Percentiles rank a stretch among this genome's conserved stretches.
Evolutionary conservation across 2,888 invertebrate species (phyloP).

Genomic region (Lasioglossum oenotherae): DNA sequence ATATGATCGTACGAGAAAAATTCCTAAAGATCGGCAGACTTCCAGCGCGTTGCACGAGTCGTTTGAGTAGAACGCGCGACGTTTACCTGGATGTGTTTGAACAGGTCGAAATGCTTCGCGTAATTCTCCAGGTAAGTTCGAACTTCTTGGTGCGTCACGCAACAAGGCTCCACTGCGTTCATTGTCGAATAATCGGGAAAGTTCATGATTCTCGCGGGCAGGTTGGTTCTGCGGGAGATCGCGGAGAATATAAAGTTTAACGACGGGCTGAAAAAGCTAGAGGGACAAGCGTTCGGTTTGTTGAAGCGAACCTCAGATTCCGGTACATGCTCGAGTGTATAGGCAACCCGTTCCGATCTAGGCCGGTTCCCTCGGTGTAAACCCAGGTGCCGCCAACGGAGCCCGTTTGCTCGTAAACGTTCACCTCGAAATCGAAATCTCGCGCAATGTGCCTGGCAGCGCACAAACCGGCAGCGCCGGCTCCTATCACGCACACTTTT

Average conservation of each 20-base stretch:
- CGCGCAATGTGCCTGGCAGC: slow-evolving; percentile 87
- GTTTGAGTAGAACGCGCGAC: not conserved
- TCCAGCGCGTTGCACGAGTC: not conserved
- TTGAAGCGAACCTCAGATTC: slow-evolving; percentile 86
- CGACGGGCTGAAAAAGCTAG: not conserved
- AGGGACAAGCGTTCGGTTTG: not conserved
- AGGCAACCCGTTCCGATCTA: slow-evolving; percentile 88
- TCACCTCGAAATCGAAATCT: slow-evolving; percentile 85
- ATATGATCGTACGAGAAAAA: not conserved
- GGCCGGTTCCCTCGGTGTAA: slow-evolving; percentile 88
- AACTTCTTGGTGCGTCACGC: slow-evolving; percentile 88
- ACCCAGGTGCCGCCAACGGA: slow-evolving; percentile 93
- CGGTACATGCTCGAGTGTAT: slow-evolving; percentile 93
- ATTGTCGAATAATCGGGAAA: slow-evolving; percentile 90
- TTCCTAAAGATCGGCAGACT: not conserved
- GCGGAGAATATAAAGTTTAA: not conserved
- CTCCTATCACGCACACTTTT: slow-evolving; percentile 89
- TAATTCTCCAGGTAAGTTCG: slow-evolving; percentile 89
- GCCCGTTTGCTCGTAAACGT: slow-evolving; percentile 89
- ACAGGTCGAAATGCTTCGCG: slow-evolving; percentile 87
- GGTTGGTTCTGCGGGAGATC: slow-evolving; percentile 88
- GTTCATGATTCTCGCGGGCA: slow-evolving; percentile 93
- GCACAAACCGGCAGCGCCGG: slow-evolving; percentile 90
- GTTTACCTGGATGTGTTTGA: slow-evolving; percentile 87
- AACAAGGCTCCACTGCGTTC: slow-evolving; percentile 86